These are phyloP conservation scores for Brassicogethes aeneus DNA, from an alignment of 2,888 invertebrate genomes.

Conservation along the genomic window DNA sequence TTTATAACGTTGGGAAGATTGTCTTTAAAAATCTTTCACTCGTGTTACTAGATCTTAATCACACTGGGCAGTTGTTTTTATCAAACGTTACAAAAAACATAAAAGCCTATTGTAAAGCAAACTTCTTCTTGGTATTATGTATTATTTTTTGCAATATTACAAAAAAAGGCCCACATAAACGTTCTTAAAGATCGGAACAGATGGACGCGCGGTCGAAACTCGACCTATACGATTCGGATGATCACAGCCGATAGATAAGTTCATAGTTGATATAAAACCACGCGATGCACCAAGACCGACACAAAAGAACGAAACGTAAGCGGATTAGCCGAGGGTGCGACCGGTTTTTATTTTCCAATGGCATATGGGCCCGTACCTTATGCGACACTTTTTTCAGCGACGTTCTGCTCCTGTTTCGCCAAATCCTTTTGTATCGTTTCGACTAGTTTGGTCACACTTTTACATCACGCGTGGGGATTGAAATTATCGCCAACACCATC, in stretches of 20 bases:
- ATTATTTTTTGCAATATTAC: too few relatives aligned
- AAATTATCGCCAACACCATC: not conserved
- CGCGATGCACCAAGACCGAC: conserved; percentile 28
- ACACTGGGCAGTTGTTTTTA: too few relatives aligned
- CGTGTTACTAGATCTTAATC: too few relatives aligned
- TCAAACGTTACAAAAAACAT: too few relatives aligned
- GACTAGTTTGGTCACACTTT: not conserved
- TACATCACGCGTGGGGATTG: not conserved
- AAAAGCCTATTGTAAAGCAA: too few relatives aligned
- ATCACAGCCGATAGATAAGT: conserved; percentile 35
- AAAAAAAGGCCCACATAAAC: conserved; percentile 10
- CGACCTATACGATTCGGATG: not conserved
- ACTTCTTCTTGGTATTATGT: too few relatives aligned
- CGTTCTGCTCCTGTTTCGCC: not conserved
- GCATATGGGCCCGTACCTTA: conserved; percentile 21
- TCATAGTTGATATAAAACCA: conserved; percentile 35
- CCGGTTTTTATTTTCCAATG: conserved; percentile 34
- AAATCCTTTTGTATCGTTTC: not conserved
- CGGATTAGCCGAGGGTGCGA: conserved; percentile 33
- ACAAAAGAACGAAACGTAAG: conserved; percentile 32
- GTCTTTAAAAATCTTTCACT: too few relatives aligned
- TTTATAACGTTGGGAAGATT: too few relatives aligned
- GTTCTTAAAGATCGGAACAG: conserved; percentile 4
- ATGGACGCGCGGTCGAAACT: not conserved
- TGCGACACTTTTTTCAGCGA: conserved; percentile 1